These are phyloP conservation scores for Scylla paramamosain DNA, from an alignment of 1,140 invertebrate genomes.

Conservation along the genomic window DNA sequence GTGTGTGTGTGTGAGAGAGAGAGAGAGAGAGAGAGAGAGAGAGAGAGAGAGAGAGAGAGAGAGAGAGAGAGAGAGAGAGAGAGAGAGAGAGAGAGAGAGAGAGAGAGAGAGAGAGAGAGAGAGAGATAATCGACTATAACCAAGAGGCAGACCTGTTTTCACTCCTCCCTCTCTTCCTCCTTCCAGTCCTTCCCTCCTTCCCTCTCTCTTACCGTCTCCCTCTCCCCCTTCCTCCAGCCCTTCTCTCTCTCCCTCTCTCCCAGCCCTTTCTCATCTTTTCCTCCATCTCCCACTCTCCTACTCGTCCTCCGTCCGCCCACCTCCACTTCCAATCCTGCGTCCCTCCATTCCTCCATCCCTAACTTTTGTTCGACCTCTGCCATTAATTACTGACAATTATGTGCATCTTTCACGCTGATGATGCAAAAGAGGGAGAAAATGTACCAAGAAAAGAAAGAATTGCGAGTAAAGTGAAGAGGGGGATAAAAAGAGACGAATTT, in stretches of 20 bases:
- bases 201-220: background rate
- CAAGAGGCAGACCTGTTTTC: slow-evolving; percentile 1
- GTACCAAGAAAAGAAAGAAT: background rate
- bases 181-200: background rate
- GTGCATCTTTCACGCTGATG: slow-evolving; percentile 32
- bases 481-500: background rate
- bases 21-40: too few species aligned
- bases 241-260: background rate
- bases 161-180: background rate
- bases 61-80: slow-evolving; percentile 34
- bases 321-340: background rate
- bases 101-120: slow-evolving; percentile 23
- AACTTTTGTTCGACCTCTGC: slow-evolving; percentile 13
- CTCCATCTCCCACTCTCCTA: background rate
- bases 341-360: background rate
- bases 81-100: slow-evolving; percentile 33
- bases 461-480: background rate
- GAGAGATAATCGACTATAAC: slow-evolving; percentile 21
- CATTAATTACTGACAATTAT: slow-evolving; percentile 55
- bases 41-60: background rate
- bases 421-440: background rate
- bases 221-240: background rate
- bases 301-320: background rate
- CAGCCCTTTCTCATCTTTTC: background rate
- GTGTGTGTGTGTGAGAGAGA: too few species aligned